phyloP scores from a whole-genome alignment of 2,113 vertebrate genomes.

The Oceanodroma tethys region DNA sequence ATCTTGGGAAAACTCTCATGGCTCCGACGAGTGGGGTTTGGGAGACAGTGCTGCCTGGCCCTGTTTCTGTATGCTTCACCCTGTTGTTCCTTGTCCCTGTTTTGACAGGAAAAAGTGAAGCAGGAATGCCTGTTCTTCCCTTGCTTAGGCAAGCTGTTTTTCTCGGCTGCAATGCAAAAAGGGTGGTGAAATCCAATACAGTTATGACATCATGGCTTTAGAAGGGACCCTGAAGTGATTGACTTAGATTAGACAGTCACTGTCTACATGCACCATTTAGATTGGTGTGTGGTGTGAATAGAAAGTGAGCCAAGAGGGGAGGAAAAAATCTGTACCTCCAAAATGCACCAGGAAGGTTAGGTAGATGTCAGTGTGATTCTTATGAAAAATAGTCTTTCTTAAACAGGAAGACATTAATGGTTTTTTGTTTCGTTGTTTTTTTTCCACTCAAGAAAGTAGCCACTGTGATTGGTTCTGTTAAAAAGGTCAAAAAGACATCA shows the following conservation, averaged over 20 bases:
- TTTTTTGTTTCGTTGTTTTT: background rate
- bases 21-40: background rate
- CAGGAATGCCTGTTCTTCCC: background rate
- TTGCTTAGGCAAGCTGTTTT: background rate
- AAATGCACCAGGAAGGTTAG: background rate
- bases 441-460: background rate
- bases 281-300: background rate
- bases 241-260: background rate
- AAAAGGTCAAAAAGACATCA: background rate
- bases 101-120: background rate
- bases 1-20: background rate
- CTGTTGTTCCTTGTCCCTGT: background rate
- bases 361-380: background rate
- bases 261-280: background rate
- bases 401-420: background rate
- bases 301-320: background rate
- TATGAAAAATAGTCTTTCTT: background rate
- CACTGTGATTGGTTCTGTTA: background rate
- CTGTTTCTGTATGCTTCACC: background rate
- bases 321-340: background rate
- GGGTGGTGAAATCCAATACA: background rate
- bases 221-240: background rate
- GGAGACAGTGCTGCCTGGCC: background rate
- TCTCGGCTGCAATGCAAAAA: background rate
- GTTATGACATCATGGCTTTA: background rate